These are phyloP conservation scores for Phymorhynchus buccinoides DNA, from an alignment of 1,140 invertebrate genomes.

Conservation along the genomic window DNA sequence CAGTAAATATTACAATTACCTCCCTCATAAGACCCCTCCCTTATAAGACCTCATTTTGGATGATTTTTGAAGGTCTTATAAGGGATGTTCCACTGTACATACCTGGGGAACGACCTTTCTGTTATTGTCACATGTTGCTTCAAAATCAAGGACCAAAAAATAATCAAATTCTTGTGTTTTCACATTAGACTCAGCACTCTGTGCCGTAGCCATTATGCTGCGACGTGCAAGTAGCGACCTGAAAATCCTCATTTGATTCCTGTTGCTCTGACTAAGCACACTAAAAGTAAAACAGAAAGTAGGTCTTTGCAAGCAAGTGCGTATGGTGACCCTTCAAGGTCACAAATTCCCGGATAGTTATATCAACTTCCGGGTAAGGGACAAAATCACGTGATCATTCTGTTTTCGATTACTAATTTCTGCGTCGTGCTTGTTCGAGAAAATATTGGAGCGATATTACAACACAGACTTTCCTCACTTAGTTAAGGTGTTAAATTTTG, in stretches of 20 bases:
- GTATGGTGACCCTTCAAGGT: neutral
- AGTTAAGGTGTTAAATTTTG: neutral
- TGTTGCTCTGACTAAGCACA: neutral
- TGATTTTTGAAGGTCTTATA: too few relatives aligned
- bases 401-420: constrained; percentile 30
- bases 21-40: too few relatives aligned
- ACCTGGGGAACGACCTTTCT: constrained; percentile 71
- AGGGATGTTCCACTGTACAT: too few relatives aligned
- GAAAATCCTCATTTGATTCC: neutral
- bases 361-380: constrained; percentile 31
- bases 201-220: neutral
- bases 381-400: constrained; percentile 20
- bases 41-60: too few relatives aligned
- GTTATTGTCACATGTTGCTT: constrained; percentile 77
- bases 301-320: neutral
- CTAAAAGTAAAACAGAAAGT: constrained; percentile 1
- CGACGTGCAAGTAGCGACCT: neutral
- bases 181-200: neutral
- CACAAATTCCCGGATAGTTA: constrained; percentile 33
- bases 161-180: constrained; percentile 73
- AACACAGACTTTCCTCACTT: neutral
- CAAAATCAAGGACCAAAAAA: constrained; percentile 79
- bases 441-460: neutral
- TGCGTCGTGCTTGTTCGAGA: neutral
- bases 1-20: too few relatives aligned